phyloP scores from a whole-genome alignment of 2,888 invertebrate genomes.

The Epinotia ramella region DNA sequence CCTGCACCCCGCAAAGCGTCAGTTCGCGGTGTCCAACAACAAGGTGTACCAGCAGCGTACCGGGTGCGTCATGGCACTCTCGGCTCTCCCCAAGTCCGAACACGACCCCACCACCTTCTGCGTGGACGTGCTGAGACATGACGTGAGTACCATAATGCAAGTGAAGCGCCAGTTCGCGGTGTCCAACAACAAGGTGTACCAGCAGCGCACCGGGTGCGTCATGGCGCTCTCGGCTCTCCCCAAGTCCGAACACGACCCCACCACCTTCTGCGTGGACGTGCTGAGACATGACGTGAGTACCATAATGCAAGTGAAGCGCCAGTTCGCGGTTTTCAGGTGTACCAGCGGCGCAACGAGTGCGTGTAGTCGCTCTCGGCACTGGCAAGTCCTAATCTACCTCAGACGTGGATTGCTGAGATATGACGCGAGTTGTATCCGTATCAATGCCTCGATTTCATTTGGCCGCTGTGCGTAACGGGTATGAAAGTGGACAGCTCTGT shows the following conservation, averaged over 20 bases:
- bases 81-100: constrained; percentile 56
- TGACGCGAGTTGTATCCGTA: constrained; percentile 60
- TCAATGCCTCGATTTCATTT: no score
- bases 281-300: constrained; percentile 67
- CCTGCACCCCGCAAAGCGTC: constrained; percentile 48
- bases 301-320: constrained; percentile 30
- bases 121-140: constrained; percentile 69
- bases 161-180: constrained; percentile 36
- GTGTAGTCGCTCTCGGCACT: constrained; percentile 47
- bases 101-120: constrained; percentile 71
- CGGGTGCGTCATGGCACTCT: constrained; percentile 42
- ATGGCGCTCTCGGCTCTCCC: constrained; percentile 55
- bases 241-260: constrained; percentile 63
- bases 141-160: constrained; percentile 58
- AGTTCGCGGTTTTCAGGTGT: constrained; percentile 39
- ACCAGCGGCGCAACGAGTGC: constrained; percentile 22
- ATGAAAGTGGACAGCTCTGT: no score
- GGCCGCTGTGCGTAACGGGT: no score
- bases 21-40: constrained; percentile 29
- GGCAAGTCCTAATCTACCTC: constrained; percentile 68
- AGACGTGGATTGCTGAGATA: constrained; percentile 68
- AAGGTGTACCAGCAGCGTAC: constrained; percentile 45
- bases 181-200: constrained; percentile 46
- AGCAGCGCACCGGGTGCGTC: constrained; percentile 26
- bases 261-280: constrained; percentile 72